Conservation (phyloP, 2,888 invertebrate genomes). For the Aelia acuminata region DNA sequence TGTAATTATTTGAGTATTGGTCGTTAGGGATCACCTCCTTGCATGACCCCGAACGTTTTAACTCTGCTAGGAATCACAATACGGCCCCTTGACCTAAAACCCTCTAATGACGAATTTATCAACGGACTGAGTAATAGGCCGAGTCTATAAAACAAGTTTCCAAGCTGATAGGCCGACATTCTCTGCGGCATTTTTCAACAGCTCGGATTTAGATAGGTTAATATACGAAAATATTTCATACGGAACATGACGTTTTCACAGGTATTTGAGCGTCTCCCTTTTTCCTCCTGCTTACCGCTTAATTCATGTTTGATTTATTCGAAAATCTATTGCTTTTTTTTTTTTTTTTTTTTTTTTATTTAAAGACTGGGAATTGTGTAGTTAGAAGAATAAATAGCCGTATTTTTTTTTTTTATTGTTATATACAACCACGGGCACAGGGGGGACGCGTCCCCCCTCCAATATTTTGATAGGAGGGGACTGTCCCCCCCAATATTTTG, state of each 20-base stretch:
- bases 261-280: too few relatives aligned
- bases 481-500: too few relatives aligned
- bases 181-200: neutral
- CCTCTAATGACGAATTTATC: neutral
- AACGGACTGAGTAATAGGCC: neutral
- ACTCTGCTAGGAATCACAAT: neutral
- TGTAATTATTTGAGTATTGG: slow-evolving; percentile 11
- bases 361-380: too few relatives aligned
- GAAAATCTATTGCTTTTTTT: neutral
- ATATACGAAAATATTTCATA: neutral
- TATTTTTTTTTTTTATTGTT: too few relatives aligned
- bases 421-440: too few relatives aligned
- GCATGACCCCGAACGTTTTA: neutral
- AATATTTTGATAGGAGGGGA: too few relatives aligned
- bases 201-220: neutral
- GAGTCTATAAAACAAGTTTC: slow-evolving; percentile 19
- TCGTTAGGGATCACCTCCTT: slow-evolving; percentile 4
- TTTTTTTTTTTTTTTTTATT: too few relatives aligned
- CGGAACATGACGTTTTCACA: neutral
- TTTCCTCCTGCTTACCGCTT: neutral
- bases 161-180: neutral
- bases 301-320: neutral
- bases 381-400: too few relatives aligned
- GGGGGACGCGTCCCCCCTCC: too few relatives aligned
- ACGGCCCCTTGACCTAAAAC: neutral